These are phyloP conservation scores for Chascanopsetta lugubris DNA, from an alignment of 2,113 vertebrate genomes.

Conservation along the genomic window DNA sequence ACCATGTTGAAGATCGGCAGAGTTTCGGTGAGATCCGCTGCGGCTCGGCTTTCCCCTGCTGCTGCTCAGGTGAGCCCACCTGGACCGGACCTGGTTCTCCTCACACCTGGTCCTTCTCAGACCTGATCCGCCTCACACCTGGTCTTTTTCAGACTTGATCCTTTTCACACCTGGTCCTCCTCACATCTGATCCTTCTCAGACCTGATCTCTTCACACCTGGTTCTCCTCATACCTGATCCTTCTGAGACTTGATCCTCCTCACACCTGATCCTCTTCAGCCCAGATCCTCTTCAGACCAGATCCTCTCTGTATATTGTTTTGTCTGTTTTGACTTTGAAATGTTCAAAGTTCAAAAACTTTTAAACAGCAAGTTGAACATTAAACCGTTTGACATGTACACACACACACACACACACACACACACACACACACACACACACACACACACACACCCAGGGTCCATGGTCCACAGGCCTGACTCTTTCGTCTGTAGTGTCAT, in stretches of 20 bases:
- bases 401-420: too few relatives aligned
- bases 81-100: not conserved
- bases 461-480: too few relatives aligned
- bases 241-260: not conserved
- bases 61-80: slow-evolving; percentile 52
- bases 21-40: slow-evolving; percentile 20
- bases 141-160: not conserved
- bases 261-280: not conserved
- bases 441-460: too few relatives aligned
- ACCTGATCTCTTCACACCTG: not conserved
- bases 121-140: not conserved
- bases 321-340: not conserved
- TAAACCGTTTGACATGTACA: slow-evolving; percentile 2
- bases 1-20: slow-evolving; percentile 45
- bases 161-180: not conserved
- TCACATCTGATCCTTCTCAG: not conserved
- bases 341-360: slow-evolving; percentile 11
- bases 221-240: not conserved
- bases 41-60: not conserved
- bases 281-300: slow-evolving; percentile 14
- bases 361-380: slow-evolving; percentile 28
- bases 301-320: not conserved
- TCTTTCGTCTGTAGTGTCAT: too few relatives aligned
- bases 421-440: too few relatives aligned
- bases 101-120: not conserved